Base-by-base conservation (phyloP, 2,113 vertebrate genomes). In the Herpailurus yagouaroundi region DNA sequence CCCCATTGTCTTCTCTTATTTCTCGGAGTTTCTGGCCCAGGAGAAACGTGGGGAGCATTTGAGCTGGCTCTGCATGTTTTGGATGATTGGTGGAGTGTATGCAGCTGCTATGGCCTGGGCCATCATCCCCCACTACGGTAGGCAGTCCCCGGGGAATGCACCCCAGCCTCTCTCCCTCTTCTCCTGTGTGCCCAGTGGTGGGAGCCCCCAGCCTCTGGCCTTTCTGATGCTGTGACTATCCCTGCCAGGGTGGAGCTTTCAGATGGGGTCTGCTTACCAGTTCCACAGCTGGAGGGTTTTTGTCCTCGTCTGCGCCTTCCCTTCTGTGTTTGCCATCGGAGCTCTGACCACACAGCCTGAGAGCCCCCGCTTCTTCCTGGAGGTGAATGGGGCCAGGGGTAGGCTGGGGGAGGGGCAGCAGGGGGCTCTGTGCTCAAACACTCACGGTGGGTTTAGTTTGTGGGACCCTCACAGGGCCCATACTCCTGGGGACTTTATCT, bases 201-300 rank as follows among this genome's bases (percentile, higher is more conserved):
- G 36, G 79, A 27, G 6, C 27, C 33, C 74, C 68, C 7, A 3
- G 64, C 60, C 52, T 77, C 29, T 45, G 63, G 71, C 80, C 84
- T 82, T 74, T 81, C 79, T 89, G 71, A 97, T 0, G 23, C 90
- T 52, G 31, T 71, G 73, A 45, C 55, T 90, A 63, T 89, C 79
- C 60, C 79, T 77, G 31, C 0, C 80, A 99, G 99, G 99, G 25
- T 99, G 99, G 99, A 99, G 99, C 95, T 99, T 99, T 98, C 99
- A 99, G 98, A 99, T 99, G 99, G 99, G 99, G 92, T 99, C 99
- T 0, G 99, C 99, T 0, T 99, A 99, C 98, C 99, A 99, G 97
- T 99, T 99, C 99, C 99, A 99, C 98, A 99, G 99, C 99, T 99
- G 99, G 99, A 99, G 99, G 41, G 99, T 99, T 82, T 99, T 99